Evolutionary conservation across 64 coral and sea anemone genomes (phyloP), one percentile per base, ranked within the genome.

Genomic region (Trachythela sp.): DNA sequence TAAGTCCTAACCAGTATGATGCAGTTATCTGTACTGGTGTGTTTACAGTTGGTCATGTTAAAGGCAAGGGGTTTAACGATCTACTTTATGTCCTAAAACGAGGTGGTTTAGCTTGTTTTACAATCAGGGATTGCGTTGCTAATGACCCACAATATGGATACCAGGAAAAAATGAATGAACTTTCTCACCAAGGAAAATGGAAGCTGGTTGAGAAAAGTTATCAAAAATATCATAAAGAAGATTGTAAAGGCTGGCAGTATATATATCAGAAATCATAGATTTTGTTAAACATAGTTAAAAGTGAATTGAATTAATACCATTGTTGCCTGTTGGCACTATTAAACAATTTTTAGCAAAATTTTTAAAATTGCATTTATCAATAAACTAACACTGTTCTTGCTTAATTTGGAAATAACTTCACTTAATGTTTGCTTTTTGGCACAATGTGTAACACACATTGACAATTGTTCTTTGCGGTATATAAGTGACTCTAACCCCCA

Each of bases 21-120:
- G 85, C 85, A 5, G 48, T 36, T 33, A 54, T 86, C 17, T 52
- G 85, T 52, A 20, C 11, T 9, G 85, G 85, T 18, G 45, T 86
- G 48, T 86, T 86, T 18, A 0, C 85, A 2, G 20, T 85, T 48
- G 39, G 22, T 1, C 0, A 35, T 48, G 30, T 86, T 22, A 13
- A 50, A 51, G 4, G 5, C 33, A 15, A 56, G 17, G 85, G 56
- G 26, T 54, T 86, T 52, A 45, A 86, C 18, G 85, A 37, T 5
- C 48, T 86, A 27, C 39, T 60, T 11, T 30, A 86, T 18, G 31
- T 86, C 0, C 17, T 86, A 10, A 86, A 86, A 52, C 85, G 45
- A 33, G 85, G 85, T 51, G 85, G 85, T 15, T 32, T 86, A 18
- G 48, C 54, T 14, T 86, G 85, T 14, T 86, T 17, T 30, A 86